These are phyloP conservation scores for Choloepus hoffmanni DNA, from an alignment of 2,113 vertebrate species.

Conservation along the genomic window DNA sequence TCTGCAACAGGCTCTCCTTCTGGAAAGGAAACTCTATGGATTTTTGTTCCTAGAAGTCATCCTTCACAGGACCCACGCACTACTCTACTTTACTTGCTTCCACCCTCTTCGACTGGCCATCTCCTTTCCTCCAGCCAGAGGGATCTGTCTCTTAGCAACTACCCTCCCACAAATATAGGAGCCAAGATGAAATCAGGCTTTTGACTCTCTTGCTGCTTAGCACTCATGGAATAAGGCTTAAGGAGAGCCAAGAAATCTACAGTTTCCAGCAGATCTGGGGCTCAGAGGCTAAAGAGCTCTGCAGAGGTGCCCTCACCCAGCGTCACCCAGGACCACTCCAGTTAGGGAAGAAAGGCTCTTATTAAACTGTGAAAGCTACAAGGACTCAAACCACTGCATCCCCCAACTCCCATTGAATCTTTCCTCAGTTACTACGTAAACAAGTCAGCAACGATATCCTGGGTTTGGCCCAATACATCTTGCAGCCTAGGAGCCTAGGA, in stretches of 20 bases:
- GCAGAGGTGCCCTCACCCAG: background rate
- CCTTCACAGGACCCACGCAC: constrained; percentile 39
- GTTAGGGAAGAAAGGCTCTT: background rate
- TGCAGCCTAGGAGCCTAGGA: background rate
- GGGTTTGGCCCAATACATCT: background rate
- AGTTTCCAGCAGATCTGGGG: background rate
- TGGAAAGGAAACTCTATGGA: constrained; percentile 48
- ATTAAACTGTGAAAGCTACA: background rate
- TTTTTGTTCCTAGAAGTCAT: constrained; percentile 73
- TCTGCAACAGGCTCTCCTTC: background rate
- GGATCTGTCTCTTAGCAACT: constrained; percentile 80
- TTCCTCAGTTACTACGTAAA: background rate
- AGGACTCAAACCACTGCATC: background rate
- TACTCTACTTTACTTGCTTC: constrained; percentile 11
- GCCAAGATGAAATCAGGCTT: constrained; percentile 82
- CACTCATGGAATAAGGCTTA: constrained; percentile 49
- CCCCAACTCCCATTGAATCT: background rate
- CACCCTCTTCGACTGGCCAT: constrained; percentile 55
- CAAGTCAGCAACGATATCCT: background rate
- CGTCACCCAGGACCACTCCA: background rate
- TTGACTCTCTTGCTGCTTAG: constrained; percentile 56
- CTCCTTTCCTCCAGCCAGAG: constrained; percentile 60
- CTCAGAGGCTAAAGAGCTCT: constrained; percentile 5
- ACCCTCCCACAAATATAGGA: constrained; percentile 70
- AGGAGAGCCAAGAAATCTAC: constrained; percentile 55